These are phyloP conservation scores for Drosophila fulvimacula DNA, from an alignment of 2,888 invertebrate species.

Conservation along the genomic window DNA sequence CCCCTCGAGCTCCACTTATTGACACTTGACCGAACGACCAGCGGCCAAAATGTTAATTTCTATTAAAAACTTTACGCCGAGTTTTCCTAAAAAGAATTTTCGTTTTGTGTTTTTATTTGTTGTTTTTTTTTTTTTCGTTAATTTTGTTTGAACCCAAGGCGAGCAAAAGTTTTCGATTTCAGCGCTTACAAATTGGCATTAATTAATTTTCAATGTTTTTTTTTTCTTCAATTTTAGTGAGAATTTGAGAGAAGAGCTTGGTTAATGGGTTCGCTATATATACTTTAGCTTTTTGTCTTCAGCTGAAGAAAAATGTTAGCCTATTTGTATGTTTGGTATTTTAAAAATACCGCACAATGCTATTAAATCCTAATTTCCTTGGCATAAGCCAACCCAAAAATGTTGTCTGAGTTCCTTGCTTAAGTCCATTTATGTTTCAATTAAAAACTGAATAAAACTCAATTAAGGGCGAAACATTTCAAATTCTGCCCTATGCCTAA, in stretches of 20 bases:
- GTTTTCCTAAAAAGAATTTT: slow-evolving; percentile 61
- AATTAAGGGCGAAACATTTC: slow-evolving; percentile 38
- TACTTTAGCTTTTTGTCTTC: slow-evolving; percentile 5
- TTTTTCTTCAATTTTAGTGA: neutral
- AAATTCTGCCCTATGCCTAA: slow-evolving; percentile 16
- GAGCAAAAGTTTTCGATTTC: slow-evolving; percentile 74
- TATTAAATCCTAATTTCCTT: slow-evolving; percentile 19
- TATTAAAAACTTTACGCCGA: slow-evolving; percentile 72
- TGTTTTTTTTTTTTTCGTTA: slow-evolving; percentile 33
- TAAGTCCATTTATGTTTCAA: slow-evolving; percentile 42
- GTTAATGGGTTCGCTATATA: slow-evolving; percentile 21
- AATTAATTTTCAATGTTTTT: slow-evolving; percentile 71
- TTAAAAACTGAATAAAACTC: slow-evolving; percentile 49
- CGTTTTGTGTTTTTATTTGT: slow-evolving; percentile 21
- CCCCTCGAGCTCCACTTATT: slow-evolving; percentile 57
- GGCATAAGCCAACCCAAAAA: slow-evolving; percentile 6
- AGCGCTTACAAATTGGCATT: slow-evolving; percentile 75
- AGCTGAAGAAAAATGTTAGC: slow-evolving; percentile 48
- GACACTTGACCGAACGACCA: slow-evolving; percentile 76
- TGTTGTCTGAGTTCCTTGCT: neutral
- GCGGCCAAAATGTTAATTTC: slow-evolving; percentile 74
- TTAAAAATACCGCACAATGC: neutral
- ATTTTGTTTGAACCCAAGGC: slow-evolving; percentile 66
- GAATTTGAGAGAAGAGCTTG: slow-evolving; percentile 22
- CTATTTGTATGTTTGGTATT: slow-evolving; percentile 34